A percentile compares a stretch with the other conserved stretches of the same genome.
phyloP scores from a whole-genome alignment of 1,140 invertebrate genomes.

The Goniozus legneri region DNA sequence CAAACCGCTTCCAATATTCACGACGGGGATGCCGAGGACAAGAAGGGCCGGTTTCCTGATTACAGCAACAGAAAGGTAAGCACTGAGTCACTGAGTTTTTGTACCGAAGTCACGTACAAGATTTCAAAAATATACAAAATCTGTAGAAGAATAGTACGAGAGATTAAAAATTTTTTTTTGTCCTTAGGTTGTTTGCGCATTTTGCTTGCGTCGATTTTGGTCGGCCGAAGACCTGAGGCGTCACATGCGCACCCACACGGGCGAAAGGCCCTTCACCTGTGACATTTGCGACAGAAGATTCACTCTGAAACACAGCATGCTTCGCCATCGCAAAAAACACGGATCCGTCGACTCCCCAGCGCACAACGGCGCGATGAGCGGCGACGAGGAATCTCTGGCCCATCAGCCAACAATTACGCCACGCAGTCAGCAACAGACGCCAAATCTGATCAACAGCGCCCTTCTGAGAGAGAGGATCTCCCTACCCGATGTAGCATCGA shows the following conservation, averaged over 20 bases:
- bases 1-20: conserved; percentile 31
- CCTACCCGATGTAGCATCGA: conserved; percentile 36
- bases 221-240: conserved; percentile 87
- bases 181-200: conserved; percentile 79
- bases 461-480: conserved; percentile 37
- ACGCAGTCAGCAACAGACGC: conserved; percentile 37
- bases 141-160: too few species aligned
- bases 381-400: conserved; percentile 44
- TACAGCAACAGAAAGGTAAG: conserved; percentile 81
- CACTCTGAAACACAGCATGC: conserved; percentile 91
- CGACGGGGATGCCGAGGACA: conserved; percentile 54
- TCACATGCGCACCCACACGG: conserved; percentile 88
- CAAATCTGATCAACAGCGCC: conserved; percentile 19
- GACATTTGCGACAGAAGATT: conserved; percentile 79
- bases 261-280: conserved; percentile 75
- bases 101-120: too few species aligned
- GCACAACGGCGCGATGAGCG: conserved; percentile 48
- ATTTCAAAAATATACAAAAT: too few species aligned
- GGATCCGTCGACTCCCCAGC: conserved; percentile 46
- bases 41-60: conserved; percentile 73
- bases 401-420: conserved; percentile 54
- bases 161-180: too few species aligned
- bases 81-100: too few species aligned
- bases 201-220: conserved; percentile 90
- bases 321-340: conserved; percentile 86